These are phyloP conservation scores for Trochalopteron elliotii DNA, from an alignment of 2,113 vertebrate species.

Conservation along the genomic window DNA sequence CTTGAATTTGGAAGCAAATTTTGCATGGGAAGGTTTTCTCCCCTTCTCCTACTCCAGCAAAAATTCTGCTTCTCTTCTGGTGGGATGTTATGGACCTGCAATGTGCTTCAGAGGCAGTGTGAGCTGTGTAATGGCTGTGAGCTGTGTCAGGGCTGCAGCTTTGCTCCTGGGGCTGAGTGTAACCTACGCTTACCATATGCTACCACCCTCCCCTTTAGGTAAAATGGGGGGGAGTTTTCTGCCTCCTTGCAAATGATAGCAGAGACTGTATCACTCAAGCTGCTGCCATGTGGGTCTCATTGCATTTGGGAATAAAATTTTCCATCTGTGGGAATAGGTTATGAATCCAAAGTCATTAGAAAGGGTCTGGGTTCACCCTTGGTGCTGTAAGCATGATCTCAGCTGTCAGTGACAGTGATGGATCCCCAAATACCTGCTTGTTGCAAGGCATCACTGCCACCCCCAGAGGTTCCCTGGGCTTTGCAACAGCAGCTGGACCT, in stretches of 20 bases:
- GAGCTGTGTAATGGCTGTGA: not conserved
- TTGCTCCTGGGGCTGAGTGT: not conserved
- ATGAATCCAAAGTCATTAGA: not conserved
- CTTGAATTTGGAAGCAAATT: not conserved
- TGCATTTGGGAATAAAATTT: slow-evolving; percentile 11
- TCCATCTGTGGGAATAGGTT: not conserved
- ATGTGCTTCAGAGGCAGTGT: accelerated
- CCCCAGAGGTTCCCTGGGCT: not conserved
- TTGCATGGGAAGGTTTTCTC: not conserved
- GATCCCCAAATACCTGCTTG: not conserved
- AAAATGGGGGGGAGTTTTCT: not conserved
- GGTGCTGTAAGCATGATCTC: not conserved
- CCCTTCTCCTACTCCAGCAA: not conserved
- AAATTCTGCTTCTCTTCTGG: not conserved
- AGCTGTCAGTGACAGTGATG: not conserved
- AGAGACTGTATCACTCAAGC: not conserved
- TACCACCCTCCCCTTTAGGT: not conserved
- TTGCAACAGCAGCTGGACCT: not conserved
- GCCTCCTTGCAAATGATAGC: not conserved
- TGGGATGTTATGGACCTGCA: not conserved
- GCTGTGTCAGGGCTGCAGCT: not conserved
- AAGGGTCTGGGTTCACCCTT: not conserved
- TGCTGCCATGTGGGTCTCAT: not conserved
- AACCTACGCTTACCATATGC: not conserved
- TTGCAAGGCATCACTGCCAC: not conserved